Conservation (phyloP, 2,797 vertebrate genomes). For the Denticeps clupeoides region DNA sequence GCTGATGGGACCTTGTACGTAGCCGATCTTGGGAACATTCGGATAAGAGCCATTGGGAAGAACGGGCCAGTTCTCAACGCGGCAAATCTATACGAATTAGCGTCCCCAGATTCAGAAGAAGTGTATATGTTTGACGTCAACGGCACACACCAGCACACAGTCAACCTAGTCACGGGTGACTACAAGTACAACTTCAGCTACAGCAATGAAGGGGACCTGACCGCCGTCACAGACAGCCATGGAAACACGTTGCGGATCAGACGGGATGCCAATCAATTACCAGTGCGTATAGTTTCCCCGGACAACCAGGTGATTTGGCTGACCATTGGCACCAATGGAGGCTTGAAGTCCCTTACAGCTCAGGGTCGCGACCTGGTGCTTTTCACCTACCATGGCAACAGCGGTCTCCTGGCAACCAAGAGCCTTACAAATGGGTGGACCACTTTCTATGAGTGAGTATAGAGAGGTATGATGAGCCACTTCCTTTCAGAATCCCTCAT, state of each 20-base stretch:
- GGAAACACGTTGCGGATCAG: constrained; percentile 89
- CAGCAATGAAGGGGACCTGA: constrained; percentile 87
- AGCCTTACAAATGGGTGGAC: constrained; percentile 95
- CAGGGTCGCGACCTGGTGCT: constrained; percentile 87
- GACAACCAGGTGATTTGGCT: constrained; percentile 98
- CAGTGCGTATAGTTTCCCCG: constrained; percentile 86
- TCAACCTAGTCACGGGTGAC: constrained; percentile 86
- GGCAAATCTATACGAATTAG: constrained; percentile 72
- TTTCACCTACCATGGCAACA: constrained; percentile 93
- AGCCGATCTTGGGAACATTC: constrained; percentile 91
- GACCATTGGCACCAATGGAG: constrained; percentile 84
- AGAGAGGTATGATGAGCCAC: background rate
- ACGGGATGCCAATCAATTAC: constrained; percentile 82
- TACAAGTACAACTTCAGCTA: constrained; percentile 92
- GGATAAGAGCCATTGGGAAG: constrained; percentile 80
- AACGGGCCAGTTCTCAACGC: constrained; percentile 73
- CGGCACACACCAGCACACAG: constrained; percentile 88
- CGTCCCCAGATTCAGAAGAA: constrained; percentile 85
- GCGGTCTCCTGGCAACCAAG: constrained; percentile 89
- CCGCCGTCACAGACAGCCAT: constrained; percentile 81
- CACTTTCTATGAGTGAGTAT: constrained; percentile 95
- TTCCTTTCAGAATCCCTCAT: constrained; percentile 21
- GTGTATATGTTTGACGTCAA: constrained; percentile 94
- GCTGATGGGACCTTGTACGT: constrained; percentile 89
- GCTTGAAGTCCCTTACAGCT: constrained; percentile 84